phyloP scores from a whole-genome alignment of 2,888 invertebrate species.

The Agriopis aurantiaria region DNA sequence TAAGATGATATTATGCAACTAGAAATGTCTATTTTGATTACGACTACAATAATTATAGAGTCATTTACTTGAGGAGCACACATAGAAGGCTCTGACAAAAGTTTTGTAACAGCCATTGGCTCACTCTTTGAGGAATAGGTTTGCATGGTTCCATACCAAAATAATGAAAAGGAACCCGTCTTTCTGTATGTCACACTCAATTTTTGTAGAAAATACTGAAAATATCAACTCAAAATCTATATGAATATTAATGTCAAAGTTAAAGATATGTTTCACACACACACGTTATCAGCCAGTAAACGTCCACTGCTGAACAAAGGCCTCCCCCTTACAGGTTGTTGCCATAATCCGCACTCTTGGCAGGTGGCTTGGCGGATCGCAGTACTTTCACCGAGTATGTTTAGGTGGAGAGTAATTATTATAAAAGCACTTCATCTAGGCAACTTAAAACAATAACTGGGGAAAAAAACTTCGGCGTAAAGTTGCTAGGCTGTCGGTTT shows the following conservation, averaged over 20 bases:
- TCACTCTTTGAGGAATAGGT: not conserved
- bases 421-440: too few species aligned
- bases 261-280: too few species aligned
- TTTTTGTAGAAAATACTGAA: not conserved
- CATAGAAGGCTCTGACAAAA: not conserved
- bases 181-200: not conserved
- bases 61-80: constrained; percentile 16
- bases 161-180: not conserved
- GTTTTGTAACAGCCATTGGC: constrained; percentile 8
- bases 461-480: too few species aligned
- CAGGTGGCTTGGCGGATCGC: too few species aligned
- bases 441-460: too few species aligned
- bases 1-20: constrained; percentile 24
- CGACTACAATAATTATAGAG: constrained; percentile 36
- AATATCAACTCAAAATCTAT: not conserved
- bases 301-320: too few species aligned
- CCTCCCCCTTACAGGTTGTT: too few species aligned
- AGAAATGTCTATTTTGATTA: constrained; percentile 29
- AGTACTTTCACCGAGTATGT: too few species aligned
- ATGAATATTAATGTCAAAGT: not conserved
- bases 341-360: too few species aligned
- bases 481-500: too few species aligned
- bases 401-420: too few species aligned
- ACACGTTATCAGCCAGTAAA: too few species aligned
- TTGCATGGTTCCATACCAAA: not conserved